Evolutionary conservation across 1,140 invertebrate genomes (phyloP), one percentile per base, ranked within the genome.

Genomic region (Lasioglossum albipes): DNA sequence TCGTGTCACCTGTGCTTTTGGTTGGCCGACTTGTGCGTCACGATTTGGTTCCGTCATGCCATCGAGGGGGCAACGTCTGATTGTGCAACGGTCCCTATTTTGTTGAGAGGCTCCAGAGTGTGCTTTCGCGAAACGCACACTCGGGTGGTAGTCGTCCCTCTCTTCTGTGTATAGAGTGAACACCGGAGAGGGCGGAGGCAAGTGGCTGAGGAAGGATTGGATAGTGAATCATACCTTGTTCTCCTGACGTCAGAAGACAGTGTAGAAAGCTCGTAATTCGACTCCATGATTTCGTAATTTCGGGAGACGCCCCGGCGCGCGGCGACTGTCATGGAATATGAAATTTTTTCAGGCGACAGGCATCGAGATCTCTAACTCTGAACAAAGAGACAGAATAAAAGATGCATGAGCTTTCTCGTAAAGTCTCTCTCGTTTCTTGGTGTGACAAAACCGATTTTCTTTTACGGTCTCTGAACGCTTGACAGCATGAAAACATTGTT

Each of bases 81-180:
- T 86, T 76, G 83, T 78, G 84, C 83, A 85, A 86, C 69, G 73
- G 59, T 67, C 52, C 62, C 75, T 41, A 52, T 62, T 75, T 82
- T 82, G 69, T 75, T 72, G 57, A 66, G 70, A 78, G 62, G 49
- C 64, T 81, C 52, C 59, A 10, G 68, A 75, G 74, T 41, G 66
- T 74, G 75, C 68, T 81, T 84, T 86, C 69, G 84, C 65, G 70
- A 77, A 83, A 86, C 49, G 84, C 65, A 79, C 61, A 16, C 70
- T 73, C 74, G 36, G n/a, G 22, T 54, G 20, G 5, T 65, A 62
- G 36, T 18, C 54, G 78, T 66, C 54, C 83, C 77, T 74, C 71
- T 74, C 70, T 74, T 57, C 12, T 36, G 36, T 36, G 62, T 67
- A 7, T 62, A n/a, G n/a, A 41, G 66, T 62, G 52, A 22, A 45